Evolutionary conservation across 2,113 vertebrate genomes (phyloP), one percentile per base, ranked within the genome.

Genomic region (Myrmophylax atrothorax): DNA sequence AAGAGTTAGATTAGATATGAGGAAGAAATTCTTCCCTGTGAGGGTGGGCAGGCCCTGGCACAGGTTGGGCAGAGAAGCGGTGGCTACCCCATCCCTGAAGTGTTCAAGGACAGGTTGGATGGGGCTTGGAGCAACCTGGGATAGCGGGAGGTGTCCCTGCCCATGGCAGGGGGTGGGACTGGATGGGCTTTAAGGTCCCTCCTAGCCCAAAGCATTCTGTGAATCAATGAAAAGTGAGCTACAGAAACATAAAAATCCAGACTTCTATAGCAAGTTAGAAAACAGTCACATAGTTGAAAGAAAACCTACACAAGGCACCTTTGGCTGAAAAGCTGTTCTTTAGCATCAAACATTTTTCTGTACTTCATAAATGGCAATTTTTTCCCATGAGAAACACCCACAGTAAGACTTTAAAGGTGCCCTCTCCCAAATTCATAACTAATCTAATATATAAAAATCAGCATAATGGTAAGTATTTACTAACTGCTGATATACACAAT

Each of bases 41-140:
- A 55, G 47, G 47, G 33, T 47, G n/a, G 19, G 5, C 33, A 74
- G 33, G 18, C 23, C 23, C 33, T n/a, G 44, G 38, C 28, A 11
- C 33, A 60, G 3, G 11, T 0, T 82, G 15, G 19, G 19, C 69
- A 53, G 0, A 53, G 53, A 4, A 68, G 23, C 46, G 67, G 46
- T 29, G 69, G 28, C 28, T 76, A 29, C 25, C 12, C 38, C 55
- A 69, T 15, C 29, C 70, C 55, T 76, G 55, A 0, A 69, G 14
- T 35, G 31, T 3, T 1, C 55, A 3, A 83, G 40, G 47, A 25
- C 47, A 42, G 29, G 3, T 0, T 62, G 12, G 5, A 55, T 1
- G 0, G 29, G 28, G 4, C 40, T 23, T 26, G 20, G 25, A 69
- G 35, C 17, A 25, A 3, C 1, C 12, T 55, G 79, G 25, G 6